Evolutionary conservation across 2,888 invertebrate genomes (phyloP).

Genomic region (Dryomyza anilis): DNA sequence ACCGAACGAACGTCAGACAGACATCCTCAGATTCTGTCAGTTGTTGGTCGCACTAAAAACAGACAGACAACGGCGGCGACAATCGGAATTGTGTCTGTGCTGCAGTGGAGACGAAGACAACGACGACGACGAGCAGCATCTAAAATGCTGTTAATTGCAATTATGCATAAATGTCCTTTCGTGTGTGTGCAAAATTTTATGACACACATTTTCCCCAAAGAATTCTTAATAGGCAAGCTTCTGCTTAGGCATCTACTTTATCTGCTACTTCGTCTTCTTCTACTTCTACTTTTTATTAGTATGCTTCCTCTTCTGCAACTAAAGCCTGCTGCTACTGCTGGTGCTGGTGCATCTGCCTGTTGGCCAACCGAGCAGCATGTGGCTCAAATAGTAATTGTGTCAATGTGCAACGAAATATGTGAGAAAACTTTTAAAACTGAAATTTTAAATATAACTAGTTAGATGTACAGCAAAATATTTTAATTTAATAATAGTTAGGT

Average conservation of each 20-base stretch:
- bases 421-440: too few relatives aligned
- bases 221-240: neutral
- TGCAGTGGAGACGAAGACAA: slow-evolving; percentile 1
- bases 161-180: slow-evolving; percentile 24
- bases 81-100: slow-evolving; percentile 9
- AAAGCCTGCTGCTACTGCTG: too few relatives aligned
- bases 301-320: too few relatives aligned
- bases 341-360: neutral
- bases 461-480: too few relatives aligned
- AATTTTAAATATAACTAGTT: too few relatives aligned
- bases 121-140: too few relatives aligned
- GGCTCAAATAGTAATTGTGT: slow-evolving; percentile 14
- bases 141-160: slow-evolving; percentile 22
- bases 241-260: neutral
- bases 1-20: neutral
- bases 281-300: too few relatives aligned
- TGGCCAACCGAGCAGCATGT: neutral
- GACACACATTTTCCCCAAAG: slow-evolving; percentile 15
- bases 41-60: too few relatives aligned
- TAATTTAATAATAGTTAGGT: too few relatives aligned
- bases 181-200: slow-evolving; percentile 17
- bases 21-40: neutral
- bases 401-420: too few relatives aligned
- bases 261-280: too few relatives aligned
- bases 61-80: too few relatives aligned